phyloP scores from a whole-genome alignment of 2,888 invertebrate species.

The Dioctria rufipes region DNA sequence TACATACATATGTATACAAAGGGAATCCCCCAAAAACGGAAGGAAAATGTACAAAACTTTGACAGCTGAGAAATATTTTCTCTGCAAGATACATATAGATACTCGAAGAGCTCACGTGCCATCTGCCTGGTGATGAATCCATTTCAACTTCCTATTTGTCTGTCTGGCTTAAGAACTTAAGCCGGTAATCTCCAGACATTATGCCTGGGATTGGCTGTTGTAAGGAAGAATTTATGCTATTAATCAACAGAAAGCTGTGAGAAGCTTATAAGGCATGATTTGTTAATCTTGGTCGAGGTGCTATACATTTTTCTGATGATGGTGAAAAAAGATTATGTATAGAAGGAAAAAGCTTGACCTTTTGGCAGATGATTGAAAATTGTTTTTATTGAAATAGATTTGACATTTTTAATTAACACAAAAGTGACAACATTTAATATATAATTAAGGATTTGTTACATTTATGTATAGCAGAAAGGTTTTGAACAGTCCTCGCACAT shows the following conservation, averaged over 20 bases:
- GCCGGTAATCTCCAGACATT: slow-evolving; percentile 43
- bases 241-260: slow-evolving; percentile 26
- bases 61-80: slow-evolving; percentile 47
- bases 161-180: slow-evolving; percentile 37
- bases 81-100: slow-evolving; percentile 34
- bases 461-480: too few relatives aligned
- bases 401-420: too few relatives aligned
- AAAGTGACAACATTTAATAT: too few relatives aligned
- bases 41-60: slow-evolving; percentile 37
- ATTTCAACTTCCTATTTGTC: slow-evolving; percentile 48
- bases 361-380: too few relatives aligned
- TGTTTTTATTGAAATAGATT: too few relatives aligned
- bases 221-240: slow-evolving; percentile 11
- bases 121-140: slow-evolving; percentile 42
- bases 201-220: slow-evolving; percentile 14
- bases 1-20: background rate
- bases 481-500: too few relatives aligned
- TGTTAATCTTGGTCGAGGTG: slow-evolving; percentile 36
- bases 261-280: slow-evolving; percentile 33
- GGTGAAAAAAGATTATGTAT: too few relatives aligned
- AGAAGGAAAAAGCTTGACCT: too few relatives aligned
- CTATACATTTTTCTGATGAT: background rate
- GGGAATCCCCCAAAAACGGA: background rate
- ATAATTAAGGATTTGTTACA: too few relatives aligned
- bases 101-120: slow-evolving; percentile 16